Evolutionary conservation across 1,140 invertebrate genomes (phyloP).

Genomic region (Choristoneura fumiferana): DNA sequence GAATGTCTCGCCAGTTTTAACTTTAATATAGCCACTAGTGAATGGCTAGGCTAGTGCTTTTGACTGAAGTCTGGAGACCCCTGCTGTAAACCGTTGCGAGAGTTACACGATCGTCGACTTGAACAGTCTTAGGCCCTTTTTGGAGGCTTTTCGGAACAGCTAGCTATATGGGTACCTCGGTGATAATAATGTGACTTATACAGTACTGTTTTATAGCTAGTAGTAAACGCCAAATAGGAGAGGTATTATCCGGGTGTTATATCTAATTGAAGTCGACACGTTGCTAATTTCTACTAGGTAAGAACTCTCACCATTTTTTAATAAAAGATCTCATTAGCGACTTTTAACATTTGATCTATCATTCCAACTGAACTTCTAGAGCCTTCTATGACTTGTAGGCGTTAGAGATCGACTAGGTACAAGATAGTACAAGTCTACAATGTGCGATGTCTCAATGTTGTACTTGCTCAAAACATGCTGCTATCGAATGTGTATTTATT

Average conservation of each 20-base stretch:
- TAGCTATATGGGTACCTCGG: not conserved
- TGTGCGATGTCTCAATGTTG: conserved; percentile 13
- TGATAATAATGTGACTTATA: conserved; percentile 16
- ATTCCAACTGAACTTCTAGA: conserved; percentile 12
- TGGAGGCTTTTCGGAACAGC: not conserved
- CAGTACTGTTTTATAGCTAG: not conserved
- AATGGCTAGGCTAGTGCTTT: no score
- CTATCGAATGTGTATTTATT: not conserved
- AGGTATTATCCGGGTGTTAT: not conserved
- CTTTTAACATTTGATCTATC: conserved; percentile 8
- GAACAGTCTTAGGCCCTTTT: conserved; percentile 7
- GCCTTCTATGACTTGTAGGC: not conserved
- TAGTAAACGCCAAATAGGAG: conserved; percentile 6
- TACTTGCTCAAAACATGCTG: conserved; percentile 1
- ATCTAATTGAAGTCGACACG: not conserved
- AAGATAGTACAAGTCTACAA: conserved; percentile 12
- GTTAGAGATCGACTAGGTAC: not conserved
- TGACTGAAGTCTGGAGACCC: no score
- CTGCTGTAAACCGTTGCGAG: no score
- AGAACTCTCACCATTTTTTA: not conserved
- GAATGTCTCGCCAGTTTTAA: no score
- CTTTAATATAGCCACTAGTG: no score
- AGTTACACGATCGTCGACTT: not conserved
- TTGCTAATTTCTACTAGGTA: conserved; percentile 14
- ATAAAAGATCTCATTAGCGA: conserved; percentile 17